Conservation (phyloP, 1,140 invertebrate genomes). For the Ditylenchus dipsaci region DNA sequence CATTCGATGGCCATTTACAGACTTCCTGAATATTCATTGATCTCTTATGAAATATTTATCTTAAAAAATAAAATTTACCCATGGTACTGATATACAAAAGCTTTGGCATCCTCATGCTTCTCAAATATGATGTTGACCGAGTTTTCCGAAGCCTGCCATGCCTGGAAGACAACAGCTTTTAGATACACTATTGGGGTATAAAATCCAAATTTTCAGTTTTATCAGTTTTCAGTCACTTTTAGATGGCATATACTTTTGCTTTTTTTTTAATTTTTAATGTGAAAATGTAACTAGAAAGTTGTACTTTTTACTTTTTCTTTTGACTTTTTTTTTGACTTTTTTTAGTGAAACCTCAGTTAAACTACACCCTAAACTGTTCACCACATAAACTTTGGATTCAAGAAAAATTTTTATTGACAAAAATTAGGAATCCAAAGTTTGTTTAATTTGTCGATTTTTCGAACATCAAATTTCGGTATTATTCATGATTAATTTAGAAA, state of each 20-base stretch:
- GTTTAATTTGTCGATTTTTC: too few relatives aligned
- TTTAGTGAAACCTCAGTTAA: too few relatives aligned
- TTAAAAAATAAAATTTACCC: constrained; percentile 20
- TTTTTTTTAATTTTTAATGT: not conserved
- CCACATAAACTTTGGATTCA: too few relatives aligned
- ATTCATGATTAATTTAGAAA: too few relatives aligned
- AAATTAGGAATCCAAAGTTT: too few relatives aligned
- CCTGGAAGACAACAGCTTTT: constrained; percentile 25
- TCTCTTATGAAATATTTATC: not conserved
- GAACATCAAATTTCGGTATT: too few relatives aligned
- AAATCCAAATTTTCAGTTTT: not conserved
- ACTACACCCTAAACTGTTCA: too few relatives aligned
- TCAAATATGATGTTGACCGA: constrained; percentile 35
- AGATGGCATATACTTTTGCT: not conserved
- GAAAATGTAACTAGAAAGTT: not conserved
- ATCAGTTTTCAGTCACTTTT: not conserved
- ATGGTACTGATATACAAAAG: constrained; percentile 41
- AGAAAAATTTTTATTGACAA: too few relatives aligned
- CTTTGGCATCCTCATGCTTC: constrained; percentile 37
- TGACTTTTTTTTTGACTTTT: too few relatives aligned
- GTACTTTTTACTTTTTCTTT: not conserved
- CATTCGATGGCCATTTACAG: not conserved
- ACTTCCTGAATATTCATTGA: not conserved
- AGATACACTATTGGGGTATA: not conserved
- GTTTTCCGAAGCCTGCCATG: constrained; percentile 34